Evolutionary conservation across 2,797 vertebrate genomes (phyloP).

Genomic region (Nyctibius grandis): DNA sequence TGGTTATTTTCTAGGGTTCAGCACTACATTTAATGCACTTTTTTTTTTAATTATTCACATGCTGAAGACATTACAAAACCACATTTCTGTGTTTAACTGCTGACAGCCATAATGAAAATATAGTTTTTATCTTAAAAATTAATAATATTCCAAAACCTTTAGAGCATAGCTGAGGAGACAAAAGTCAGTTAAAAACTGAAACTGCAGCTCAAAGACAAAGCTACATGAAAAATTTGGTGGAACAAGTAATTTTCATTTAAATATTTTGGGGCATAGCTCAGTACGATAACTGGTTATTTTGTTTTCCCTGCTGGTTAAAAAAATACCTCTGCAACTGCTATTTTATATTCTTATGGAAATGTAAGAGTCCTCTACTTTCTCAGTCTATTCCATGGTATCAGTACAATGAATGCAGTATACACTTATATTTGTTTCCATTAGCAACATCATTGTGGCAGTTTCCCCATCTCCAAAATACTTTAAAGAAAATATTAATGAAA

Average conservation of each 20-base stretch:
- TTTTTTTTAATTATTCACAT: background rate
- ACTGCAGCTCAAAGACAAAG: background rate
- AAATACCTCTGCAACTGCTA: background rate
- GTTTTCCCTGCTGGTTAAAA: background rate
- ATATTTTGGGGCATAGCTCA: background rate
- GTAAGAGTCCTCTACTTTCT: background rate
- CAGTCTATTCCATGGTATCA: background rate
- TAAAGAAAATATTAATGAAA: background rate
- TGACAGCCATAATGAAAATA: background rate
- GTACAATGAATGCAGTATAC: background rate
- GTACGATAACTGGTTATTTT: background rate
- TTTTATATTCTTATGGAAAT: background rate
- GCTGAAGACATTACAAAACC: background rate
- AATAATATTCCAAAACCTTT: background rate
- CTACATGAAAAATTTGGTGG: background rate
- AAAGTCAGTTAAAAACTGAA: background rate
- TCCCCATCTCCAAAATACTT: background rate
- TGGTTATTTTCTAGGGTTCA: conserved; percentile 48
- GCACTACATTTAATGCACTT: conserved; percentile 10
- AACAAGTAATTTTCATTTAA: background rate
- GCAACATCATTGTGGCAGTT: background rate
- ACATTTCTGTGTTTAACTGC: background rate
- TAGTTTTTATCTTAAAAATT: background rate
- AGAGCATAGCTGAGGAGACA: background rate
- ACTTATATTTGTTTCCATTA: background rate